A percentile compares a stretch with the other conserved stretches of the same genome.
These are phyloP conservation scores for Microtus richardsoni DNA, from an alignment of 2,113 vertebrate genomes.

Conservation along the genomic window DNA sequence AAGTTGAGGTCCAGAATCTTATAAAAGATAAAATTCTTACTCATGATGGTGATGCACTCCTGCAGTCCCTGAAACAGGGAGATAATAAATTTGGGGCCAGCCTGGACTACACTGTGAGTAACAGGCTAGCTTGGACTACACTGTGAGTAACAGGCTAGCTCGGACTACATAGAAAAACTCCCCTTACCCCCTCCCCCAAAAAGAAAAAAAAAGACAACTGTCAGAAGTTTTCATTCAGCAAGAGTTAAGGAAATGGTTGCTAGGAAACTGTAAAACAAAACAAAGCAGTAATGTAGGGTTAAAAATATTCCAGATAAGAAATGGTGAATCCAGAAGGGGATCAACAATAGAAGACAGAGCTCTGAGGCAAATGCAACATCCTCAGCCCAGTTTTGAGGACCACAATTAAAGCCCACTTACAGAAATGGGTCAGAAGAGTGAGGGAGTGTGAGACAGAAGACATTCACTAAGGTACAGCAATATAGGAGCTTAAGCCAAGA, in stretches of 20 bases:
- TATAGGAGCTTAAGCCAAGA: not conserved
- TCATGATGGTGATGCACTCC: not conserved
- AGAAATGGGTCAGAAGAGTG: not conserved
- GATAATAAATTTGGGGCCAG: not conserved
- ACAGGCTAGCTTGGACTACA: not conserved
- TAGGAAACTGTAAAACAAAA: not conserved
- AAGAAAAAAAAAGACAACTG: not conserved
- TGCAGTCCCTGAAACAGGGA: not conserved
- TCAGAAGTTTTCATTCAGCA: not conserved
- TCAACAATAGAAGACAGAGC: slow-evolving; percentile 33
- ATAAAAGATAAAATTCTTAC: not conserved
- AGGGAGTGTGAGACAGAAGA: not conserved
- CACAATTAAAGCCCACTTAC: not conserved
- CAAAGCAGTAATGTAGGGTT: not conserved
- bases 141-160: not conserved
- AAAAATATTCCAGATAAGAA: not conserved
- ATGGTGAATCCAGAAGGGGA: not conserved
- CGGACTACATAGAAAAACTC: not conserved
- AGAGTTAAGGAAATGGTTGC: slow-evolving; percentile 40
- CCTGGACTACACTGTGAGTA: not conserved
- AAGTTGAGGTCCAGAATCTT: not conserved
- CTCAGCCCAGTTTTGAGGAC: not conserved
- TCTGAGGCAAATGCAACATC: not conserved
- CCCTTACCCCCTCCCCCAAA: not conserved
- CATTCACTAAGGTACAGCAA: not conserved